These are phyloP conservation scores for Crematogaster levior DNA, from an alignment of 2,888 invertebrate species.

Conservation along the genomic window DNA sequence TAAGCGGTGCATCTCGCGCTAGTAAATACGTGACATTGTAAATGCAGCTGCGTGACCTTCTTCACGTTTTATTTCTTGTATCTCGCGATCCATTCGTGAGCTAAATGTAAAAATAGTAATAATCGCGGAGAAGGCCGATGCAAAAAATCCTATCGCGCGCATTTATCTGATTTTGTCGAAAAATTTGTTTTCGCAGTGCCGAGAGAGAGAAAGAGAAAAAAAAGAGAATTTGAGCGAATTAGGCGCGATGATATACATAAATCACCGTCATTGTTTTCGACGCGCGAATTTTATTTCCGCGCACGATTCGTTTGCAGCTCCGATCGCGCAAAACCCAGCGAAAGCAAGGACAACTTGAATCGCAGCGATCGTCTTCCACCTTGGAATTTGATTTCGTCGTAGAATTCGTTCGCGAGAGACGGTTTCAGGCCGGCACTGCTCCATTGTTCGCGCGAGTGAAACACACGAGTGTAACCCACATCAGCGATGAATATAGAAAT, in stretches of 20 bases:
- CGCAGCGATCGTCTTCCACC: constrained; percentile 51
- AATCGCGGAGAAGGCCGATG: constrained; percentile 19
- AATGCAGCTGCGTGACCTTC: constrained; percentile 53
- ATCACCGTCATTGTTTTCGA: constrained; percentile 37
- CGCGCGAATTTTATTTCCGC: constrained; percentile 41
- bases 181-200: constrained; percentile 27
- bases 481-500: constrained; percentile 38
- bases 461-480: constrained; percentile 21
- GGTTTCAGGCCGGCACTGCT: constrained; percentile 24
- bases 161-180: constrained; percentile 21
- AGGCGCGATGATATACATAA: constrained; percentile 28
- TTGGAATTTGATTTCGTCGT: constrained; percentile 54
- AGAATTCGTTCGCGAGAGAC: constrained; percentile 34
- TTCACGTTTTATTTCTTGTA: constrained; percentile 34
- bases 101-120: constrained; percentile 46
- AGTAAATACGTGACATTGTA: constrained; percentile 45
- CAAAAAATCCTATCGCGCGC: constrained; percentile 2
- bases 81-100: constrained; percentile 43
- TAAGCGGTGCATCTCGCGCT: constrained; percentile 21
- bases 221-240: constrained; percentile 18
- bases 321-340: constrained; percentile 42
- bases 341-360: constrained; percentile 47
- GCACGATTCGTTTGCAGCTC: constrained; percentile 30
- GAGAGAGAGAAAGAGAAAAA: not conserved
- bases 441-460: constrained; percentile 36